Evolutionary conservation across 2,888 invertebrate genomes (phyloP).

Genomic region (Scaptomyza reducta): DNA sequence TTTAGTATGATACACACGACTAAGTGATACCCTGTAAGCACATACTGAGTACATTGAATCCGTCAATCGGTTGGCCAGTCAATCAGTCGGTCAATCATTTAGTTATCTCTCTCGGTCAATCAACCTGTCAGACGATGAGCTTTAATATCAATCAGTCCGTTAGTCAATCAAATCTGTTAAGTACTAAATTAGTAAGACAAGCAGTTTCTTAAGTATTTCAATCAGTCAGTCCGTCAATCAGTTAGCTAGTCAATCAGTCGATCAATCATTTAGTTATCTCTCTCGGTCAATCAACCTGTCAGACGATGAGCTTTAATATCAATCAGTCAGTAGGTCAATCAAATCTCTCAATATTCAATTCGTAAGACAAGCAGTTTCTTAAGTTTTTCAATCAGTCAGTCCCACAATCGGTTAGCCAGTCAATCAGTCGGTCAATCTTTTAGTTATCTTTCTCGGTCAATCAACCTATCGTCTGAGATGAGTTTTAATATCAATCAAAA

Average conservation of each 20-base stretch:
- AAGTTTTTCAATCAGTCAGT: background rate
- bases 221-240: no score
- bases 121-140: background rate
- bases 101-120: no score
- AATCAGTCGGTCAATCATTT: no score
- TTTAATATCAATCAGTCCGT: background rate
- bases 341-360: background rate
- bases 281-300: background rate
- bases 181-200: background rate
- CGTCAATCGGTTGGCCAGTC: no score
- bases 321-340: background rate
- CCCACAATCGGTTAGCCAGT: no score
- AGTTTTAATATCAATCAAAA: background rate
- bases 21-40: constrained; percentile 5
- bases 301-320: background rate
- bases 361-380: background rate
- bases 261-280: background rate
- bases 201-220: background rate
- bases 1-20: background rate
- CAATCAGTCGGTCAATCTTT: background rate
- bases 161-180: background rate
- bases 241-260: no score
- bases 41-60: background rate
- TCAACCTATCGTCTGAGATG: background rate
- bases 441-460: no score